phyloP scores from a whole-genome alignment of 2,888 invertebrate genomes.

The Caenorhabditis afra region DNA sequence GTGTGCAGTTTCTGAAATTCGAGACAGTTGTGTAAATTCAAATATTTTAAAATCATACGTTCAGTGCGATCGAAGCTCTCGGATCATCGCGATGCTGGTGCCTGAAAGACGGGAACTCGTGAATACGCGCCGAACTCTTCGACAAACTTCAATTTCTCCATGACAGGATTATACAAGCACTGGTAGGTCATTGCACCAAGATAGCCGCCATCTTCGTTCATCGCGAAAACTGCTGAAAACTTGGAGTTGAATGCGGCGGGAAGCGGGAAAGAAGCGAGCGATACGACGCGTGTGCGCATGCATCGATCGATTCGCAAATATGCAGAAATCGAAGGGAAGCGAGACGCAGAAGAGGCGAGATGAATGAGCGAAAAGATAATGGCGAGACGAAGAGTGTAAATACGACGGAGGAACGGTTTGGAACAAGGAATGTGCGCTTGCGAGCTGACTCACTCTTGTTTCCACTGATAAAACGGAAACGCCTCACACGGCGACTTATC shows the following conservation, averaged over 20 bases:
- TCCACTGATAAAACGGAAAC: conserved; percentile 32
- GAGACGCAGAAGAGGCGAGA: conserved; percentile 25
- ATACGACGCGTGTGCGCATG: neutral
- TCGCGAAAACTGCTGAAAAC: conserved; percentile 23
- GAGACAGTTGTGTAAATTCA: neutral
- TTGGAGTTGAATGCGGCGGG: neutral
- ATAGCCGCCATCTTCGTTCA: conserved; percentile 77
- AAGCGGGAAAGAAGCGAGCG: neutral
- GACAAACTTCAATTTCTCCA: conserved; percentile 71
- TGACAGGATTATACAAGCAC: conserved; percentile 74
- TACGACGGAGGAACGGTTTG: conserved; percentile 9
- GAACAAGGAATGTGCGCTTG: neutral
- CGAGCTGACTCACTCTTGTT: conserved; percentile 32
- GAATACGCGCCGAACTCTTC: neutral
- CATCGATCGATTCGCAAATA: conserved; percentile 28
- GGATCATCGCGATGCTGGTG: conserved; percentile 62
- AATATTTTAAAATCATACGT: conserved; percentile 63
- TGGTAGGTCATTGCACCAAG: conserved; percentile 79
- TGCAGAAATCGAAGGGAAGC: conserved; percentile 28
- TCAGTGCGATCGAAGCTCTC: conserved; percentile 68
- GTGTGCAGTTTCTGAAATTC: conserved; percentile 68
- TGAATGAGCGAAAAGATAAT: conserved; percentile 27
- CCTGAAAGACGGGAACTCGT: conserved; percentile 29
- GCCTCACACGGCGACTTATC: conserved; percentile 15
- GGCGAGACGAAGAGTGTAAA: conserved; percentile 28